Percentiles rank a stretch among this genome's conserved stretches.
Conservation (phyloP, 2,888 invertebrate genomes). For the Polydrusus pterygomalis region DNA sequence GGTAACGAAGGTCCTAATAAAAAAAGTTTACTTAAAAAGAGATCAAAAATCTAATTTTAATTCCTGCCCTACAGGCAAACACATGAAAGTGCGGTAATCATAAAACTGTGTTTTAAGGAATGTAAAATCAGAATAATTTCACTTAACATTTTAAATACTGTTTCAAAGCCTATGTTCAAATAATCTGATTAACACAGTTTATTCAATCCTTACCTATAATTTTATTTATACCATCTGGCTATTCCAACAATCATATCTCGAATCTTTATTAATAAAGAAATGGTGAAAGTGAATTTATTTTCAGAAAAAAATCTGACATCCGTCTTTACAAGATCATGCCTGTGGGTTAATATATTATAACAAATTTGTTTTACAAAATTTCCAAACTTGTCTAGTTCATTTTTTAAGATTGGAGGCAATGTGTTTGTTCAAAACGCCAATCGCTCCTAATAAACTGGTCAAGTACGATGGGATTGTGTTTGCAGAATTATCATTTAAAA, state of each 20-base stretch:
- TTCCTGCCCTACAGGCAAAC: too few species aligned
- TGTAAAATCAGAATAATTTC: not conserved
- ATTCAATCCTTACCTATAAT: not conserved
- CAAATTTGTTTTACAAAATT: not conserved
- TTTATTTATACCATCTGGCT: not conserved
- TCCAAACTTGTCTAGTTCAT: conserved; percentile 35
- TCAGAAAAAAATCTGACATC: conserved; percentile 29
- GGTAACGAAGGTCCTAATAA: too few species aligned
- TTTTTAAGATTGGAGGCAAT: not conserved
- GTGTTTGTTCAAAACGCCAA: too few species aligned
- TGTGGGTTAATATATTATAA: conserved; percentile 12
- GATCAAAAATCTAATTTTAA: too few species aligned
- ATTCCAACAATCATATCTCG: conserved; percentile 19
- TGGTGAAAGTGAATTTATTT: conserved; percentile 49
- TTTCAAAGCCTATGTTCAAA: not conserved
- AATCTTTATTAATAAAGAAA: conserved; percentile 26
- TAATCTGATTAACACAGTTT: not conserved
- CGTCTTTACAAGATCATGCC: conserved; percentile 32
- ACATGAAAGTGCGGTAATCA: too few species aligned
- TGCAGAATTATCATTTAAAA: too few species aligned
- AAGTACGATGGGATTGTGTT: not conserved
- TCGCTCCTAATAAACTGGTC: too few species aligned
- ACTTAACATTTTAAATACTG: not conserved
- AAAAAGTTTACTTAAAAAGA: too few species aligned
- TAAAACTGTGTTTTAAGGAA: not conserved